Conservation (phyloP, 2,888 invertebrate genomes). For the Tenthredo mesomela region DNA sequence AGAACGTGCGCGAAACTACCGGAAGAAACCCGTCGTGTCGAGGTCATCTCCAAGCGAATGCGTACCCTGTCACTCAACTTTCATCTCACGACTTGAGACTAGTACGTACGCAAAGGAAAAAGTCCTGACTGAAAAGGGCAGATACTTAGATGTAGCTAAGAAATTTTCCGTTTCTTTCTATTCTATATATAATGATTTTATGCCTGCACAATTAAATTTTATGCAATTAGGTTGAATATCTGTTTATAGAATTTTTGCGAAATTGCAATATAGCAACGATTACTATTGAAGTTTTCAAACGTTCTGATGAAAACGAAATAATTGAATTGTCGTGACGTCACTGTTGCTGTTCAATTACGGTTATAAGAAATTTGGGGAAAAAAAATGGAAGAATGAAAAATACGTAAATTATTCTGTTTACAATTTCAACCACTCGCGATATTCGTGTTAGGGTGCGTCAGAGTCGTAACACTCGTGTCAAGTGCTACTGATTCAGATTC, state of each 20-base stretch:
- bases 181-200: not conserved
- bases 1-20: conserved; percentile 40
- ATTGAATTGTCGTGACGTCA: not conserved
- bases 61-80: conserved; percentile 38
- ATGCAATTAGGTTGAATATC: not conserved
- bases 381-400: not conserved
- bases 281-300: too few species aligned
- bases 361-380: not conserved
- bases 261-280: not conserved
- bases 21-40: conserved; percentile 41
- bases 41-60: conserved; percentile 29
- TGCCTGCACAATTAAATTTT: not conserved
- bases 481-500: conserved; percentile 33
- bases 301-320: not conserved
- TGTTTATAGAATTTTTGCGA: not conserved
- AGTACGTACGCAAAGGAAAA: not conserved
- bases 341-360: not conserved
- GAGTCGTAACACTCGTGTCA: conserved; percentile 18
- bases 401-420: conserved; percentile 22
- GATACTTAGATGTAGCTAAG: not conserved
- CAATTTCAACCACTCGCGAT: conserved; percentile 20
- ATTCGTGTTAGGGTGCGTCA: conserved; percentile 16
- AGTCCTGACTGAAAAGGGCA: not conserved
- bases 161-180: not conserved
- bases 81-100: conserved; percentile 40